A percentile compares a stretch with the other conserved stretches of the same genome.
Conservation (phyloP, 1,140 invertebrate species). For the Penaeus indicus region DNA sequence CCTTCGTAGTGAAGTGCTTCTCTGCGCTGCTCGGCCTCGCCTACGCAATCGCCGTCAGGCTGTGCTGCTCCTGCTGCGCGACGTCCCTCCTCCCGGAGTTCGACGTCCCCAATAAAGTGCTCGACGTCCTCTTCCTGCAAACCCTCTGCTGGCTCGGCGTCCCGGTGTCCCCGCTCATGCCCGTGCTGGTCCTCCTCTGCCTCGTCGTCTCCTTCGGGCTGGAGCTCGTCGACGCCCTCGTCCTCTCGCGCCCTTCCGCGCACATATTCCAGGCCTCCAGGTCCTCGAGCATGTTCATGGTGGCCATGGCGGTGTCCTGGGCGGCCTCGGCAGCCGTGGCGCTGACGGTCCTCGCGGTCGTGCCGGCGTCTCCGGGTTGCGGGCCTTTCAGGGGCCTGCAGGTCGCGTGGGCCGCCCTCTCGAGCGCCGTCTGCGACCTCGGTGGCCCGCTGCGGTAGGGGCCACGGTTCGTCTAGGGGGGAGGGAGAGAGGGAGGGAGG, state of each 20-base stretch:
- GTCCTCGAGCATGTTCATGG: constrained; percentile 50
- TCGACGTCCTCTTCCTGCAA: constrained; percentile 39
- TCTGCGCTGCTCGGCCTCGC: constrained; percentile 9
- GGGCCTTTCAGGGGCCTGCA: constrained; percentile 49
- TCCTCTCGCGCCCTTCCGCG: neutral
- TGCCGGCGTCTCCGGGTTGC: constrained; percentile 38
- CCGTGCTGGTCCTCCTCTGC: constrained; percentile 23
- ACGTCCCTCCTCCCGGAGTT: constrained; percentile 22
- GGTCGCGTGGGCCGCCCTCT: constrained; percentile 27
- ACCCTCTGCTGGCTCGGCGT: constrained; percentile 46
- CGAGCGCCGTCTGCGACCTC: constrained; percentile 7
- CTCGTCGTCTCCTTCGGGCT: constrained; percentile 16
- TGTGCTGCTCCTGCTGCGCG: neutral
- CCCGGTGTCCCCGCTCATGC: constrained; percentile 44
- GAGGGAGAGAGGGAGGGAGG: no score
- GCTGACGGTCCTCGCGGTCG: constrained; percentile 4
- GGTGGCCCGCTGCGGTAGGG: no score
- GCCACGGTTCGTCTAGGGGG: no score
- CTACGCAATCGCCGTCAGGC: constrained; percentile 16
- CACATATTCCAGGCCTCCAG: constrained; percentile 37
- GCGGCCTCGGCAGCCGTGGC: constrained; percentile 10
- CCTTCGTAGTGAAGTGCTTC: constrained; percentile 17
- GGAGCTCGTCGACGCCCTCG: constrained; percentile 32
- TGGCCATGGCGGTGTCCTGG: constrained; percentile 47
- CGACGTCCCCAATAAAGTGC: constrained; percentile 43